A percentile compares a stretch with the other conserved stretches of the same genome.
phyloP scores from a whole-genome alignment of 2,113 vertebrate genomes.

The Odobenus rosmarus region DNA sequence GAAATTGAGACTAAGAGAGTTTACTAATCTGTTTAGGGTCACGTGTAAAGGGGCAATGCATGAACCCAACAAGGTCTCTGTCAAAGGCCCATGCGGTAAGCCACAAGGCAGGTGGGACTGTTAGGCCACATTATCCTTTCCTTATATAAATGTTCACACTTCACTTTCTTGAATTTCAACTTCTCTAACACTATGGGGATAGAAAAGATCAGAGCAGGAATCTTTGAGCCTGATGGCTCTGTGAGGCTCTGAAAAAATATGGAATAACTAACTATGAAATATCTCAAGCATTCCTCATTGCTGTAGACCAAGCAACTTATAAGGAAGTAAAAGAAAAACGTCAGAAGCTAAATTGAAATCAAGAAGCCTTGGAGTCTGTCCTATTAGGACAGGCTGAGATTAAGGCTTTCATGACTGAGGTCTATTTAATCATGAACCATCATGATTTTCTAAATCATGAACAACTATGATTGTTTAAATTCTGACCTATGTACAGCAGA shows the following conservation, averaged over 20 bases:
- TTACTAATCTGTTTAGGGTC: background rate
- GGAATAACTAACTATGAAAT: background rate
- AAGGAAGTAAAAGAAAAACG: background rate
- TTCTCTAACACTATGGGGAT: background rate
- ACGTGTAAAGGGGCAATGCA: background rate
- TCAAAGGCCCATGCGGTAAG: background rate
- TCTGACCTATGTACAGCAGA: background rate
- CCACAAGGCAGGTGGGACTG: background rate
- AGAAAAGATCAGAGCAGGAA: background rate
- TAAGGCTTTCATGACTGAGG: background rate
- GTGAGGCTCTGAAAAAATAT: background rate
- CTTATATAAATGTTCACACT: background rate
- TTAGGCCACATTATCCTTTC: accelerated
- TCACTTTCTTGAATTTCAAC: background rate
- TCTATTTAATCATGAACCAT: background rate
- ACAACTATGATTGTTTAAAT: background rate
- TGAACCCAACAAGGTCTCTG: background rate
- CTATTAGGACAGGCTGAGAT: background rate
- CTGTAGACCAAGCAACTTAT: background rate
- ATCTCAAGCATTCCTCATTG: background rate
- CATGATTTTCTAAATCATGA: background rate
- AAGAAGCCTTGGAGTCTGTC: background rate
- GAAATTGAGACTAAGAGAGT: background rate
- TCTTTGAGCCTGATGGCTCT: background rate
- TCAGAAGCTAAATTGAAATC: background rate